These are phyloP conservation scores for Druceiella hillmani DNA, from an alignment of 2,888 invertebrate genomes.

Conservation along the genomic window DNA sequence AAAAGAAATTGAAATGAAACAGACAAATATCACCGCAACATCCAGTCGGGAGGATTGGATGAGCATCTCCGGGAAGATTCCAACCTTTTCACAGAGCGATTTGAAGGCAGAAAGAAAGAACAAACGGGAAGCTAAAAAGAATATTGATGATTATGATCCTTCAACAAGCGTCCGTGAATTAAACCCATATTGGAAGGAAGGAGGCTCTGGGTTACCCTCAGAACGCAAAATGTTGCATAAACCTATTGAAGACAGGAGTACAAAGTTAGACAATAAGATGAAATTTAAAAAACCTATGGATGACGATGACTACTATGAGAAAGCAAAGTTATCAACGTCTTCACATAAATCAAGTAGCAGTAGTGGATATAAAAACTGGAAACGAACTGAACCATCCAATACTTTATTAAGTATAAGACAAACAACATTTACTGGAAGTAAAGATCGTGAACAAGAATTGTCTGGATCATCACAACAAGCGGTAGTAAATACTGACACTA, in stretches of 20 bases:
- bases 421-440: not conserved
- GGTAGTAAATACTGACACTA: conserved; percentile 15
- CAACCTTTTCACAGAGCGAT: conserved; percentile 44
- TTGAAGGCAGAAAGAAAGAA: conserved; percentile 40
- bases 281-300: conserved; percentile 33
- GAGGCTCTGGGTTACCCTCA: conserved; percentile 83
- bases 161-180: conserved; percentile 69
- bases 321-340: conserved; percentile 16
- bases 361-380: conserved; percentile 3
- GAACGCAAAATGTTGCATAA: too few relatives aligned
- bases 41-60: conserved; percentile 73
- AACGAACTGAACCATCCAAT: conserved; percentile 1
- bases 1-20: conserved; percentile 30
- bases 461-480: too few relatives aligned
- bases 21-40: conserved; percentile 18
- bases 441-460: too few relatives aligned
- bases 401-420: not conserved
- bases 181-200: conserved; percentile 91
- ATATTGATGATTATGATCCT: conserved; percentile 60
- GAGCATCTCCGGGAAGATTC: conserved; percentile 55
- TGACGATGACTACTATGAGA: conserved; percentile 35
- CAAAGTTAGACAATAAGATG: not conserved
- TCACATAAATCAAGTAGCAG: conserved; percentile 14
- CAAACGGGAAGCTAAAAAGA: conserved; percentile 46
- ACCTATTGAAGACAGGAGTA: not conserved